These are phyloP conservation scores for Parazoanthus swiftii DNA, from an alignment of 92 coral and sea anemone species.

Conservation along the genomic window DNA sequence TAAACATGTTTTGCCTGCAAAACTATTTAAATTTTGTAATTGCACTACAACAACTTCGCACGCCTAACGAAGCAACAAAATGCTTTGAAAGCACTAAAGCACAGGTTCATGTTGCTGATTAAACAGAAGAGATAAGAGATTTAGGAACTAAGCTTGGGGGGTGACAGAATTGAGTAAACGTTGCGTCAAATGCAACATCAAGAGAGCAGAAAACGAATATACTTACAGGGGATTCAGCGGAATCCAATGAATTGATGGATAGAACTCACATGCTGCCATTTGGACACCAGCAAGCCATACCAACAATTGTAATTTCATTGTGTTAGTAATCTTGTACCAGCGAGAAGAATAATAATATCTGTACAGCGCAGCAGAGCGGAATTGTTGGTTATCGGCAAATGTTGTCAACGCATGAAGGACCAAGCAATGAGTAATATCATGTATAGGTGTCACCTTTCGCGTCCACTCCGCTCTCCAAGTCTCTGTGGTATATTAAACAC, in stretches of 20 bases:
- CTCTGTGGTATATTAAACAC: not conserved
- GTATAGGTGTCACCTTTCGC: not conserved
- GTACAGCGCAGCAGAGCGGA: constrained; percentile 6
- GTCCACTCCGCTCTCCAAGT: not conserved
- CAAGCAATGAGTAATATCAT: not conserved
- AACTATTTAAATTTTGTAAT: constrained; percentile 12
- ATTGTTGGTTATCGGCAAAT: not conserved
- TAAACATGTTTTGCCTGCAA: constrained; percentile 15
- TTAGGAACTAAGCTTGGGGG: too few relatives aligned
- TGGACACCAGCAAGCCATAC: constrained; percentile 19
- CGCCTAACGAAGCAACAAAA: not conserved
- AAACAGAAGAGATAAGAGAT: not conserved
- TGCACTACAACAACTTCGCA: not conserved
- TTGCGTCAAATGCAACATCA: not conserved
- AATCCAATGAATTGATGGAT: constrained; percentile 43
- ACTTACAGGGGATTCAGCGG: constrained; percentile 42
- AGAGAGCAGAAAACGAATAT: constrained; percentile 16
- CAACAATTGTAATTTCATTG: constrained; percentile 9
- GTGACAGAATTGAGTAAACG: not conserved
- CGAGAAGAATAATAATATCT: not conserved
- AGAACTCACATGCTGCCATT: constrained; percentile 25
- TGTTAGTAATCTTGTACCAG: not conserved
- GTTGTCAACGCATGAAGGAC: not conserved
- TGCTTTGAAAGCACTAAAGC: not conserved
- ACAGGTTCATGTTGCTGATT: not conserved